phyloP scores from a whole-genome alignment of 2,797 vertebrate genomes.

The Knipowitschia caucasica region DNA sequence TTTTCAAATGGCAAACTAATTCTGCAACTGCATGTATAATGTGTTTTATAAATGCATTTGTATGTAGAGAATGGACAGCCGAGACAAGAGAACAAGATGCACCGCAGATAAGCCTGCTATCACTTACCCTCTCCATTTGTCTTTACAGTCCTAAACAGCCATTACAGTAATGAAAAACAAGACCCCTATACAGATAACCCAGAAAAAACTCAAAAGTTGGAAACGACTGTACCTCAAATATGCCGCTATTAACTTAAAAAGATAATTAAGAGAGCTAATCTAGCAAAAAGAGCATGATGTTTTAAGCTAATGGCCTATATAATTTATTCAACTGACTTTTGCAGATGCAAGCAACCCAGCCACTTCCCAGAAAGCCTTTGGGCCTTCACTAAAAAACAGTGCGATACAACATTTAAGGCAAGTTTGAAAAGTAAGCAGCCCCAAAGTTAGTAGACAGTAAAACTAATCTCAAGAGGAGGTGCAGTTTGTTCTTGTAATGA shows the following conservation, averaged over 20 bases:
- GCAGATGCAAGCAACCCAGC: constrained; percentile 33
- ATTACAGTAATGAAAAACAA: constrained; percentile 9
- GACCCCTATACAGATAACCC: background rate
- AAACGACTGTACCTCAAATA: constrained; percentile 18
- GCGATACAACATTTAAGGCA: constrained; percentile 10
- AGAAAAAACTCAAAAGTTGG: background rate
- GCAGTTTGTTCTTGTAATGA: constrained; percentile 4
- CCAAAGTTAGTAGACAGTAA: constrained; percentile 1
- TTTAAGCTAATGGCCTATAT: constrained; percentile 24
- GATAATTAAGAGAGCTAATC: constrained; percentile 29
- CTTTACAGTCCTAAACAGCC: constrained; percentile 6
- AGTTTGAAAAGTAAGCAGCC: constrained; percentile 9
- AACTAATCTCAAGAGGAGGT: background rate
- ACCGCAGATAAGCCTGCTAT: background rate
- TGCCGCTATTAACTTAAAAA: constrained; percentile 16
- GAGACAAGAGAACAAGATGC: background rate
- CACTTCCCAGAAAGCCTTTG: constrained; percentile 27
- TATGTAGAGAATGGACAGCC: too few relatives aligned
- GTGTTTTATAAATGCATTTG: too few relatives aligned
- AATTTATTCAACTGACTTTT: constrained; percentile 27
- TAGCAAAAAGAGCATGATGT: constrained; percentile 24
- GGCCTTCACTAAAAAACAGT: constrained; percentile 15
- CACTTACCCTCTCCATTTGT: background rate
- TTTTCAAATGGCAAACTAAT: too few relatives aligned
- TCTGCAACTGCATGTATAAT: background rate